Percentiles rank a stretch among this genome's conserved stretches.
Conservation (phyloP, 2,797 vertebrate species). For the Sebastes matsubarae region DNA sequence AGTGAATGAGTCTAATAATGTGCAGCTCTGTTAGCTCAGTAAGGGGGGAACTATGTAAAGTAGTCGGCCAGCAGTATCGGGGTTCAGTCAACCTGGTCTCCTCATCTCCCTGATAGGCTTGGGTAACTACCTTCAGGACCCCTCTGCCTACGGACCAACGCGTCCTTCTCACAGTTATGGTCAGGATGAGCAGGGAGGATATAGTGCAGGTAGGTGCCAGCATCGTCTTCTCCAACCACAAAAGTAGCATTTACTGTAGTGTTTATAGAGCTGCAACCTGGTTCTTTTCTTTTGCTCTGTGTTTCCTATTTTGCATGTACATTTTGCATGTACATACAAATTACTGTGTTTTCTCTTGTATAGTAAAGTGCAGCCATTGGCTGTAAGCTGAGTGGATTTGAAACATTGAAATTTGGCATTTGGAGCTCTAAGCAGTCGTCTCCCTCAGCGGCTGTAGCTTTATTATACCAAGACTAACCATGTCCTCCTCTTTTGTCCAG, state of each 20-base stretch:
- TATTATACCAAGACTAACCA: slow-evolving; percentile 70
- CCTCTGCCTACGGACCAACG: slow-evolving; percentile 90
- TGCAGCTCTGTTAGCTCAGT: slow-evolving; percentile 54
- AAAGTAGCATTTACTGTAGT: slow-evolving; percentile 74
- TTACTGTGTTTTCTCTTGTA: slow-evolving; percentile 57
- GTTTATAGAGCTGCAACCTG: slow-evolving; percentile 64
- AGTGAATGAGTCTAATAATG: slow-evolving; percentile 41
- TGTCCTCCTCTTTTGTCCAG: slow-evolving; percentile 58
- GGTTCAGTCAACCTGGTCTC: slow-evolving; percentile 92
- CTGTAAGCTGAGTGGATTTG: slow-evolving; percentile 33
- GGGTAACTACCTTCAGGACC: slow-evolving; percentile 92
- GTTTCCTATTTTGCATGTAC: slow-evolving; percentile 75
- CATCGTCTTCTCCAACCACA: slow-evolving; percentile 85
- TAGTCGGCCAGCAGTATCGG: slow-evolving; percentile 79
- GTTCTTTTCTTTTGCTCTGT: slow-evolving; percentile 62
- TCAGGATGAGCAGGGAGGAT: slow-evolving; percentile 95
- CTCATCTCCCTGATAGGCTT: slow-evolving; percentile 90
- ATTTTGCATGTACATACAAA: slow-evolving; percentile 79
- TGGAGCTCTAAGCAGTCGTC: slow-evolving; percentile 6
- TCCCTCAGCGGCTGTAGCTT: slow-evolving; percentile 71
- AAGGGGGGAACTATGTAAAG: slow-evolving; percentile 47
- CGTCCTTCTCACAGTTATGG: slow-evolving; percentile 92
- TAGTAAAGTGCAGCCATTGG: slow-evolving; percentile 72
- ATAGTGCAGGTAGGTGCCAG: slow-evolving; percentile 90
- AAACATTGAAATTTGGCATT: slow-evolving; percentile 34